These are phyloP conservation scores for Rousettus leschenaultii DNA, from an alignment of 2,113 vertebrate species.

Conservation along the genomic window DNA sequence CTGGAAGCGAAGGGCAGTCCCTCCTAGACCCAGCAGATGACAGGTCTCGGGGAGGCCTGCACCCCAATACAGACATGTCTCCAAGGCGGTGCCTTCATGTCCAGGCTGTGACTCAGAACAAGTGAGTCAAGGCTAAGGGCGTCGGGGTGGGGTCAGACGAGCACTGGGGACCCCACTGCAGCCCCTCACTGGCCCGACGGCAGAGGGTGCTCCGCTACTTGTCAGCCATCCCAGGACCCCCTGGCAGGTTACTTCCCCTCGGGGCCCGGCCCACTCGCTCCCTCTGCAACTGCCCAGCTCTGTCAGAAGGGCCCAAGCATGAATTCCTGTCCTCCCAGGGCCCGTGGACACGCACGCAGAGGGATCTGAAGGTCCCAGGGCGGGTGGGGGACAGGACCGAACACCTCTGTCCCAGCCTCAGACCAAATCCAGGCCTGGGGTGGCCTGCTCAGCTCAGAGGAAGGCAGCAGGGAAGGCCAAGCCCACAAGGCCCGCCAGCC, in stretches of 20 bases:
- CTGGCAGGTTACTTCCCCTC: not conserved
- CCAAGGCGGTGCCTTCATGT: slow-evolving; percentile 31
- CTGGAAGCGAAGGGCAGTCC: not conserved
- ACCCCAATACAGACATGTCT: not conserved
- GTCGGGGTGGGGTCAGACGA: slow-evolving; percentile 23
- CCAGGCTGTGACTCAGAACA: slow-evolving; percentile 55
- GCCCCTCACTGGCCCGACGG: not conserved
- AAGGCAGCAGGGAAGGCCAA: not conserved
- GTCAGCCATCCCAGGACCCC: not conserved
- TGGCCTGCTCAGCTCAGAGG: not conserved
- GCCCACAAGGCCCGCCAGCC: not conserved
- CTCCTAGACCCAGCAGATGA: not conserved
- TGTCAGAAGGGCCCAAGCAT: not conserved
- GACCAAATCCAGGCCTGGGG: not conserved
- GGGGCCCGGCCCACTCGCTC: not conserved
- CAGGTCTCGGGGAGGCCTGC: not conserved
- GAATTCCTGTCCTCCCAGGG: not conserved
- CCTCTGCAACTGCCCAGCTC: not conserved
- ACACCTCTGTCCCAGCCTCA: not conserved
- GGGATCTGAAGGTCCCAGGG: not conserved
- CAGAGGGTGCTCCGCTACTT: not conserved
- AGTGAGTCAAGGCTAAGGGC: slow-evolving; percentile 36
- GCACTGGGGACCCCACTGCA: not conserved
- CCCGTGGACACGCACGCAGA: not conserved
- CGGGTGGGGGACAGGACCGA: not conserved